Evolutionary conservation across 1,140 invertebrate genomes (phyloP).

Genomic region (Bicyclus anynana): DNA sequence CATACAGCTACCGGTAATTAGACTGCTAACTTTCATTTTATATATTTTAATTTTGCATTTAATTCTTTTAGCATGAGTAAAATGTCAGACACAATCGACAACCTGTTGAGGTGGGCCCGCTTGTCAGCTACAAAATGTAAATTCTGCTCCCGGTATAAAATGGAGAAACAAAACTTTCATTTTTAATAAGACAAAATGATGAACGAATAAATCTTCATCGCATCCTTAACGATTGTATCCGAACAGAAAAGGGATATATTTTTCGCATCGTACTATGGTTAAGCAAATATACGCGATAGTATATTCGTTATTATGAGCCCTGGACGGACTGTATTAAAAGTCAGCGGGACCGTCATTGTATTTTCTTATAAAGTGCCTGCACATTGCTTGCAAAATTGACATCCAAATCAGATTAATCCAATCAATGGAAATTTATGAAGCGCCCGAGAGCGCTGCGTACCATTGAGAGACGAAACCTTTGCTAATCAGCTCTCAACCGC

Average conservation of each 20-base stretch:
- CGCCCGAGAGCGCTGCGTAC: constrained; percentile 54
- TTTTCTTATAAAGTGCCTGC: constrained; percentile 69
- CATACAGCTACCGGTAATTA: background rate
- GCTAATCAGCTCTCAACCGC: constrained; percentile 62
- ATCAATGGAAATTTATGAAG: constrained; percentile 78
- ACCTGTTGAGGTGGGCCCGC: constrained; percentile 21
- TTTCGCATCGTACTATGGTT: constrained; percentile 46
- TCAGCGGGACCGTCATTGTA: constrained; percentile 56
- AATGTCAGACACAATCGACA: constrained; percentile 19
- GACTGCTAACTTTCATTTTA: background rate
- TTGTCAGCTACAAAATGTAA: constrained; percentile 30
- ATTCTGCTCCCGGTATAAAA: constrained; percentile 33
- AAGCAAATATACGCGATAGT: constrained; percentile 38
- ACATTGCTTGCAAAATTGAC: constrained; percentile 73
- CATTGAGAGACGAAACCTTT: constrained; percentile 60
- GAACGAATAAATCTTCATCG: constrained; percentile 65
- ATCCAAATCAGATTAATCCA: constrained; percentile 78
- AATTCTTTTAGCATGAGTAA: constrained; percentile 10
- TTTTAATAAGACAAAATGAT: constrained; percentile 72
- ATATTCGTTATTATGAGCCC: constrained; percentile 59
- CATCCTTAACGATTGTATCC: constrained; percentile 62
- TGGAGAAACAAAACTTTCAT: constrained; percentile 52
- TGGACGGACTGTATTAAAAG: constrained; percentile 57
- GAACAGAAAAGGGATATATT: constrained; percentile 45
- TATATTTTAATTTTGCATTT: background rate